Evolutionary conservation across 2,113 vertebrate genomes (phyloP), one percentile per base, ranked within the genome.

Genomic region (Sceloporus tristichus): DNA sequence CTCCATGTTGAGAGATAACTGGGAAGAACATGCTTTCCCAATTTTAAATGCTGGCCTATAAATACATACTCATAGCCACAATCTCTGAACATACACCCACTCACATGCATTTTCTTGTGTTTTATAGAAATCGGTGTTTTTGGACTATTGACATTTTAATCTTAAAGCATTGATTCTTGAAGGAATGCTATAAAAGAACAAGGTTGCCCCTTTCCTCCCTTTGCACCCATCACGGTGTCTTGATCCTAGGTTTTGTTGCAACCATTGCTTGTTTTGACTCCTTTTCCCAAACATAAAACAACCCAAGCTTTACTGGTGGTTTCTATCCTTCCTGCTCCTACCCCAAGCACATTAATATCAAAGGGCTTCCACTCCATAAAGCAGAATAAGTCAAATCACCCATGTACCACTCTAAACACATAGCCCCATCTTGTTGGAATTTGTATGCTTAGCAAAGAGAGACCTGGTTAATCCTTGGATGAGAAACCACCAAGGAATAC

Each of bases 61-160:
- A 48, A 48, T 5, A 48, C 48, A 48, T 7, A 48, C 48, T 1
- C 48, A 48, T 7, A 48, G 7, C 48, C 48, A 5, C 7, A 48
- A 48, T 48, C 5, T 48, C 48, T 48, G 48, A 48, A 48, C 48
- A 48, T 48, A 48, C 89, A 94, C 93, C 93, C 96, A 95, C 97
- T 97, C 97, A 97, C 97, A 97, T 97, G 96, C 94, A 94, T 96
- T 94, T 93, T 95, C 92, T 95, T 94, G 92, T 94, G 93, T 96
- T 95, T 96, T 96, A 75, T 75, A 94, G 95, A 94, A 95, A 91
- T 96, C 94, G 92, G 93, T 97, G 96, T 3, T 95, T 97, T 97
- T 89, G 21, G 9, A 48, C 48, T 48, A 92, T 91, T 91, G 88
- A 87, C 91, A 80, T 91, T 77, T 88, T 87, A 89, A 94, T 87